Conservation (phyloP, 2,797 vertebrate genomes). For the Pempheris klunzingeri region DNA sequence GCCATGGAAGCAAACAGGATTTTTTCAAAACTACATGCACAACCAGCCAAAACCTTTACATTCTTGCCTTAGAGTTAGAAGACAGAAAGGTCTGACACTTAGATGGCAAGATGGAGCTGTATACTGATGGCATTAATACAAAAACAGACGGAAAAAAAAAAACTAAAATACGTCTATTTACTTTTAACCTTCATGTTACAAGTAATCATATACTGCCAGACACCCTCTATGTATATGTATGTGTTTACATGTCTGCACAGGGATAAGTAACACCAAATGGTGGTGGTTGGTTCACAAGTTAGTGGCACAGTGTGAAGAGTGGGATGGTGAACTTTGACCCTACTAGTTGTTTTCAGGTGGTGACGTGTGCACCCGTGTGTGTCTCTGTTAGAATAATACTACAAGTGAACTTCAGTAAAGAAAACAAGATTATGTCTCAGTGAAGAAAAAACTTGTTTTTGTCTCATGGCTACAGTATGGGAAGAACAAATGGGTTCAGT, state of each 20-base stretch:
- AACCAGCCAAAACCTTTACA: slow-evolving; percentile 5
- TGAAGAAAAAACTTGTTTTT: neutral
- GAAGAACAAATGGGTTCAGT: neutral
- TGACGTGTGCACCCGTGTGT: neutral
- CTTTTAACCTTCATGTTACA: neutral
- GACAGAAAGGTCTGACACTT: slow-evolving; percentile 58
- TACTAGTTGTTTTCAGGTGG: neutral
- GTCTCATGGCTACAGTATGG: neutral
- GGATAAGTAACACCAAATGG: slow-evolving; percentile 61
- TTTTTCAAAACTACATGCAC: slow-evolving; percentile 3
- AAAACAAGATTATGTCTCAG: slow-evolving; percentile 2
- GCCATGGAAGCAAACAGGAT: neutral
- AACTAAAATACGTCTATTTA: neutral
- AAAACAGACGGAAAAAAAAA: neutral
- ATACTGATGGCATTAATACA: slow-evolving; percentile 21
- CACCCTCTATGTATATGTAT: slow-evolving; percentile 8
- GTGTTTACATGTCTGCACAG: slow-evolving; percentile 49
- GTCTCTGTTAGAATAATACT: neutral
- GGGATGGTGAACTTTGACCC: slow-evolving; percentile 35
- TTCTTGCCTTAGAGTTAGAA: slow-evolving; percentile 31
- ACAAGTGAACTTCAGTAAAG: neutral
- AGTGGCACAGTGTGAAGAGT: slow-evolving; percentile 44
- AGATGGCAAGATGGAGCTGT: slow-evolving; percentile 33
- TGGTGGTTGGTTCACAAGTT: slow-evolving; percentile 58
- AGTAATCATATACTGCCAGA: neutral